These are phyloP conservation scores for Crossoptilon crossoptilon DNA, from an alignment of 2,797 vertebrate species.

Conservation along the genomic window DNA sequence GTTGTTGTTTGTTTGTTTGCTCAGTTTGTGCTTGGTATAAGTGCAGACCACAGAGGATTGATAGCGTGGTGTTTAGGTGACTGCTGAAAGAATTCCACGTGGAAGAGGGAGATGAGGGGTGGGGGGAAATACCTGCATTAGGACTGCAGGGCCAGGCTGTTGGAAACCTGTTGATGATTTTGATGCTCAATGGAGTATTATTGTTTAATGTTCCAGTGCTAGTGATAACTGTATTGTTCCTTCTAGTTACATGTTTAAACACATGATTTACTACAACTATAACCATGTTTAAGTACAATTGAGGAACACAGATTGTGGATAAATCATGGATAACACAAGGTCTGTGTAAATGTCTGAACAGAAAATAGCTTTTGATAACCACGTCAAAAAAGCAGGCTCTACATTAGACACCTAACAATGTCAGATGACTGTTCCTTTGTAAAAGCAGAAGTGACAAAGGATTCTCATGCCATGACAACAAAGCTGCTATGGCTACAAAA, in stretches of 20 bases:
- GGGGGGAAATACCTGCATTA: not conserved
- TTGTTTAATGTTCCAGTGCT: constrained; percentile 46
- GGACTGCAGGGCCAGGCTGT: not conserved
- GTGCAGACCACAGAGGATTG: not conserved
- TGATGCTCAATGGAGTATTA: constrained; percentile 22
- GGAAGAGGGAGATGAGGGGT: not conserved
- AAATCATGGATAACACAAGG: constrained; percentile 48
- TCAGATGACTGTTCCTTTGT: constrained; percentile 65
- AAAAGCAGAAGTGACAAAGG: not conserved
- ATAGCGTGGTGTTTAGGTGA: not conserved
- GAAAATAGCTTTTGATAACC: constrained; percentile 63
- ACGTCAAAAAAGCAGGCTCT: constrained; percentile 58
- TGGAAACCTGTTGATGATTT: constrained; percentile 36
- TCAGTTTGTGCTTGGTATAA: not conserved
- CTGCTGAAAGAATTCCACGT: constrained; percentile 1
- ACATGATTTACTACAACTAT: constrained; percentile 53
- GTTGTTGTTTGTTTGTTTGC: not conserved
- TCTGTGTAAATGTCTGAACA: constrained; percentile 62
- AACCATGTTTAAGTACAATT: constrained; percentile 44
- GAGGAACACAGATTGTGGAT: constrained; percentile 26
- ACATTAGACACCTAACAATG: constrained; percentile 42
- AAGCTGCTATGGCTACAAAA: constrained; percentile 67
- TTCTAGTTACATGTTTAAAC: constrained; percentile 27
- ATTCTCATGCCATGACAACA: constrained; percentile 68
- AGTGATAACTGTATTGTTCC: not conserved